Base-by-base conservation (phyloP, 2,113 vertebrate species). In the Chionomys nivalis region DNA sequence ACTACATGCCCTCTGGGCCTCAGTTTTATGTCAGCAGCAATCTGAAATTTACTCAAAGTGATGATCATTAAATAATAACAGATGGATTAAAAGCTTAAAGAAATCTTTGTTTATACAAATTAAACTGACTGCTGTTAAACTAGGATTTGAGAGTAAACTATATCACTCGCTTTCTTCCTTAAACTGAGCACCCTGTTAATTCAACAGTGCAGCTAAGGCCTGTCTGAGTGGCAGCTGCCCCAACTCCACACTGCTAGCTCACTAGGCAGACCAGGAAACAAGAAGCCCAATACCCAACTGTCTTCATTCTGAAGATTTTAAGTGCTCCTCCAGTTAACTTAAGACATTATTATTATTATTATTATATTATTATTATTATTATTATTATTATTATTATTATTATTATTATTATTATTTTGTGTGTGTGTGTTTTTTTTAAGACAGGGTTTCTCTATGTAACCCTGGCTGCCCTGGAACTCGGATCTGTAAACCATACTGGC, bases 51-150 rank as follows among this genome's bases (percentile, higher is more conserved):
- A 97, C 89, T 96, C 89, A 65, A 91, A 94, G 72, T 85, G 39
- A 94, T 82, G 14, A 42, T 63, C 76, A 93, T 47, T 92, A 88
- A 95, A 58, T 94, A 94, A 49, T 83, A 95, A 94, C 33, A 55
- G 68, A 85, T 81, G 72, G 93, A 97, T 97, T 96, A 97, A 97
- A 78, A 24, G 78, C 86, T 97, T 96, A 97, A 96, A 94, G 77
- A 97, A 97, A 93, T 96, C 95, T 94, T 83, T 94, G 93, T 76
- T 94, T 96, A 95, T 85, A 95, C 72, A 93, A 92, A 11, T 85
- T 92, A 90, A 95, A 96, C 79, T 93, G 87, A 96, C 85, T 86
- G 89, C 86, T 55, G 81, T 82, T 96, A 89, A 92, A 73, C 63
- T 70, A 11, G 42, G 95, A 95, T 42, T 86, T 70, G 66, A 63